Percentiles rank a stretch among this genome's conserved stretches.
Conservation (phyloP, 2,888 invertebrate species). For the Micropterix aruncella region DNA sequence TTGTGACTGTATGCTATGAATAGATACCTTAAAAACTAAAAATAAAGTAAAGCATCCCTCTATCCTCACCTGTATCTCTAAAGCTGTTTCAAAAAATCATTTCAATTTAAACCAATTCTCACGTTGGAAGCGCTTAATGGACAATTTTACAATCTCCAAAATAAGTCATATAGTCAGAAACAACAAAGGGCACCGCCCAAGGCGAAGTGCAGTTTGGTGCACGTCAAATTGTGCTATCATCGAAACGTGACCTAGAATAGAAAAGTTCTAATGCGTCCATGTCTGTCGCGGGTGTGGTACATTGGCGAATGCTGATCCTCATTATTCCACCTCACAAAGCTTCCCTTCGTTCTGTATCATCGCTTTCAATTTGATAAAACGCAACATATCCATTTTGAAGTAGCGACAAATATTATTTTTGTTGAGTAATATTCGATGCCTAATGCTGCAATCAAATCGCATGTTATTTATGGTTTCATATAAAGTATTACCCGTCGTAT, state of each 20-base stretch:
- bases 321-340: background rate
- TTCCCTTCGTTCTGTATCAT: background rate
- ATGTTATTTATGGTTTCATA: background rate
- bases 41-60: slow-evolving; percentile 28
- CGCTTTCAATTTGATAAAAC: background rate
- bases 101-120: slow-evolving; percentile 28
- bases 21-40: too few relatives aligned
- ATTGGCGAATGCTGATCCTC: too few relatives aligned
- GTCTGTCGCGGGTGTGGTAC: too few relatives aligned
- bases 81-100: slow-evolving; percentile 39
- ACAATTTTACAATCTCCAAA: slow-evolving; percentile 11
- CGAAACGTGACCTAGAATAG: slow-evolving; percentile 7
- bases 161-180: background rate
- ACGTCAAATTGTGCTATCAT: slow-evolving; percentile 7
- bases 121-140: slow-evolving; percentile 36
- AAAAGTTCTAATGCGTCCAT: slow-evolving; percentile 5
- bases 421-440: background rate
- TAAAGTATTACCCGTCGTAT: background rate
- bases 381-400: background rate
- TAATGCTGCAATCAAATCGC: background rate
- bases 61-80: slow-evolving; percentile 38
- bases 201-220: slow-evolving; percentile 1
- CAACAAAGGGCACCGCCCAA: background rate
- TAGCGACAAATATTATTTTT: background rate
- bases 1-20: too few relatives aligned